Percentiles rank a stretch among this genome's conserved stretches.
Conservation (phyloP, 2,888 invertebrate species). For the Pemphredon lugubris region DNA sequence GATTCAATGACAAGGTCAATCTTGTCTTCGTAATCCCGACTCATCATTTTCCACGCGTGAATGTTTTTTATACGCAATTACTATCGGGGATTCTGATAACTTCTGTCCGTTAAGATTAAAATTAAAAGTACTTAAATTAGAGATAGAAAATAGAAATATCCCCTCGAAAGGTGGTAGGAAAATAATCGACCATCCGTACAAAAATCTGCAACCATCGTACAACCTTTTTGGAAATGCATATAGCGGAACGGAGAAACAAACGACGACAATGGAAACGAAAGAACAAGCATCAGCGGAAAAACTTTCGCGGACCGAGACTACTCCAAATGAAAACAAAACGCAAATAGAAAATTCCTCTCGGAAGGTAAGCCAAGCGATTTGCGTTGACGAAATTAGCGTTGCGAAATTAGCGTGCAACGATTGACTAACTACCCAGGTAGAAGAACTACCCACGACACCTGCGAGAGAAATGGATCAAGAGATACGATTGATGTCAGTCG, state of each 20-base stretch:
- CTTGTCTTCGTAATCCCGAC: no score
- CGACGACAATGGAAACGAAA: constrained; percentile 26
- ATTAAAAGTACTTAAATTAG: no score
- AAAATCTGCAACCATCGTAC: no score
- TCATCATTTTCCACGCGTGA: no score
- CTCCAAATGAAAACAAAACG: constrained; percentile 17
- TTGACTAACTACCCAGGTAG: constrained; percentile 33
- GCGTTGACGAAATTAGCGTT: background rate
- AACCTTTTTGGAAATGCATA: no score
- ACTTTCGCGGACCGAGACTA: constrained; percentile 7
- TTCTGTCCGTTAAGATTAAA: no score
- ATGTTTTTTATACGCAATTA: no score
- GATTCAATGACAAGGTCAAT: no score
- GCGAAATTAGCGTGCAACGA: background rate
- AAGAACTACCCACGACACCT: constrained; percentile 20
- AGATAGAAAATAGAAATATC: no score
- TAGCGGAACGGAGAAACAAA: constrained; percentile 39
- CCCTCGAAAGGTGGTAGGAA: background rate
- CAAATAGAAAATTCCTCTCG: background rate
- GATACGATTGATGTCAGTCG: constrained; percentile 62
- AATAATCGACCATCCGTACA: no score
- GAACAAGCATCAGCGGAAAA: constrained; percentile 20
- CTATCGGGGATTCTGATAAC: no score
- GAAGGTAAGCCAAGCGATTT: constrained; percentile 25
- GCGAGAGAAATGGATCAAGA: constrained; percentile 34